These are phyloP conservation scores for Trachops cirrhosus DNA, from an alignment of 2,797 vertebrate species.

Conservation along the genomic window DNA sequence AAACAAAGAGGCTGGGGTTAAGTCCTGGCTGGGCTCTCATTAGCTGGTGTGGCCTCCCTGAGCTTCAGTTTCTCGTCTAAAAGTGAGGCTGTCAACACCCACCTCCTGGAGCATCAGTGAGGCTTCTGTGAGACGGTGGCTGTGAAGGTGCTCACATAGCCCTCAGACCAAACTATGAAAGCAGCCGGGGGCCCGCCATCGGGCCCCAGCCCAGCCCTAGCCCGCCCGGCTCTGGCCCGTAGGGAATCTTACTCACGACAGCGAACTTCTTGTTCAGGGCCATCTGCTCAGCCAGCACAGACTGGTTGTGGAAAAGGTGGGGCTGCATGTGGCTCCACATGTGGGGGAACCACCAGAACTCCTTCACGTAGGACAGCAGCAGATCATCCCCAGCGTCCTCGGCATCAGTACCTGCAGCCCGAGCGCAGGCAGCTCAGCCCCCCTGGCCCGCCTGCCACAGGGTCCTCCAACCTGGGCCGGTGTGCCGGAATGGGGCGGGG, in stretches of 20 bases:
- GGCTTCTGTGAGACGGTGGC: neutral
- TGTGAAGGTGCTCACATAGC: neutral
- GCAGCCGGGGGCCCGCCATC: neutral
- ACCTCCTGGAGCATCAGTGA: neutral
- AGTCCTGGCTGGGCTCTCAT: neutral
- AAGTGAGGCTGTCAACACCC: neutral
- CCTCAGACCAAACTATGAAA: neutral
- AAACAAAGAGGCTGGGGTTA: neutral
- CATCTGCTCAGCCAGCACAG: slow-evolving; percentile 98
- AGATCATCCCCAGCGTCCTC: slow-evolving; percentile 97
- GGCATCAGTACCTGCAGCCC: slow-evolving; percentile 91
- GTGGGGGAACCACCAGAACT: slow-evolving; percentile 99
- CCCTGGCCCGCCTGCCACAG: rapidly evolving
- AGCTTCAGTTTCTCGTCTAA: neutral
- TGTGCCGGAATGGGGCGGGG: rapidly evolving
- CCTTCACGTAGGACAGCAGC: slow-evolving; percentile 94
- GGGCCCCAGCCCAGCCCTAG: neutral
- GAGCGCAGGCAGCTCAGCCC: neutral
- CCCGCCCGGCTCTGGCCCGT: neutral
- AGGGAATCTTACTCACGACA: slow-evolving; percentile 89
- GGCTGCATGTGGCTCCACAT: slow-evolving; percentile 99
- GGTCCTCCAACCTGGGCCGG: neutral
- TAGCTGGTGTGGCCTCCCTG: neutral
- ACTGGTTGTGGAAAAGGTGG: slow-evolving; percentile 99
- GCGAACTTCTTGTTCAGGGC: slow-evolving; percentile 98